Evolutionary conservation across 2,888 invertebrate genomes (phyloP).

Genomic region (Chaetoderma sp.): DNA sequence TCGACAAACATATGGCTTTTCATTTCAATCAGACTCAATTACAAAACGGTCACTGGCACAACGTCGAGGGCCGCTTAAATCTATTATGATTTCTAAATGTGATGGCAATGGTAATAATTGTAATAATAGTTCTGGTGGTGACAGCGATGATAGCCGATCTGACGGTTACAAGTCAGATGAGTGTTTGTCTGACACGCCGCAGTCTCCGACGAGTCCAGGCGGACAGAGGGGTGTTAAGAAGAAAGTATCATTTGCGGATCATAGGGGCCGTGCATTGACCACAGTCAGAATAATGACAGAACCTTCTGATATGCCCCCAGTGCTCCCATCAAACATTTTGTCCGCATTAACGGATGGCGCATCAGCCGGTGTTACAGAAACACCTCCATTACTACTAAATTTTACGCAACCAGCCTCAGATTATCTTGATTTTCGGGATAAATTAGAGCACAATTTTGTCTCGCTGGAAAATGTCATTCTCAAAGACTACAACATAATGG

Average conservation of each 20-base stretch:
- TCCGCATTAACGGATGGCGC: slow-evolving; percentile 80
- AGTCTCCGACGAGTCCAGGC: slow-evolving; percentile 36
- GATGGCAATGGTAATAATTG: background rate
- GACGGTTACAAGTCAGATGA: too few relatives aligned
- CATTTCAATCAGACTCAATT: background rate
- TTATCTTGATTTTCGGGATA: slow-evolving; percentile 85
- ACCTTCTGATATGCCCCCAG: slow-evolving; percentile 89
- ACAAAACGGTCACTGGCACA: background rate
- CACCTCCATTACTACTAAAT: slow-evolving; percentile 71
- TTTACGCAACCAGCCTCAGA: slow-evolving; percentile 94
- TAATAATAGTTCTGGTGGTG: background rate
- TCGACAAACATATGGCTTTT: too few relatives aligned
- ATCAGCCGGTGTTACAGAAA: slow-evolving; percentile 76
- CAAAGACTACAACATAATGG: slow-evolving; percentile 84
- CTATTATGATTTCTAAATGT: slow-evolving; percentile 37
- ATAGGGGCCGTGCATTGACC: slow-evolving; percentile 84
- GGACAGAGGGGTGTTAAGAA: slow-evolving; percentile 76
- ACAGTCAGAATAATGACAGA: slow-evolving; percentile 87
- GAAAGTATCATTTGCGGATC: slow-evolving; percentile 91
- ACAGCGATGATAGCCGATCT: background rate
- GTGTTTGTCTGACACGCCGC: background rate
- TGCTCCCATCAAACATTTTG: slow-evolving; percentile 56
- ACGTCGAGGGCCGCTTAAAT: slow-evolving; percentile 39
- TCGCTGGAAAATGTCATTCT: slow-evolving; percentile 93
- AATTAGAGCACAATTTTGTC: slow-evolving; percentile 83